Base-by-base conservation (phyloP, 2,888 invertebrate species). In the Venusia cambrica region DNA sequence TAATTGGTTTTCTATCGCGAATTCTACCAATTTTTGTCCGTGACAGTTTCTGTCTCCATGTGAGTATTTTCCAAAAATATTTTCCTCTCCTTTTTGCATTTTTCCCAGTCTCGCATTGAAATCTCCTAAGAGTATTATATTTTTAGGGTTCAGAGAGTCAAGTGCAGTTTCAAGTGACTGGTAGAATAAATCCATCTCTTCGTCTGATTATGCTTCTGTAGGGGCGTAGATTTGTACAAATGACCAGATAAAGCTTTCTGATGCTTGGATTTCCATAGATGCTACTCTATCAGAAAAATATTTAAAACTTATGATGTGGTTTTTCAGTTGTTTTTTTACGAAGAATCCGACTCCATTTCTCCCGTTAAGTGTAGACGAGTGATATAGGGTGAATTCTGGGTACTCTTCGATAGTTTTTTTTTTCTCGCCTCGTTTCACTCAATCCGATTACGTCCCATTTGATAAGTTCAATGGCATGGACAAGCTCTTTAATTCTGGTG, bases 391-490 rank as follows among this genome's bases (percentile, higher is more conserved):
- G 17, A 35, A 47, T 2, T 47, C 27, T 2, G 27, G 2, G 27
- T 41, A 11, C 19, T 38, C 41, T 28, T 41, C 41, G 14, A 48
- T 41, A 6, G n/a, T 21, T 19, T 45, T 33, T 2, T n/a, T 19
- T 25, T 22, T 4, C 3, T 27, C 45, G 30, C 21, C 45, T 39
- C 0, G 24, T 14, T 30, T 45, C 45, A 12, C 42, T 19, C 9
- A 45, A 17, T 1, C 48, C 48, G 5, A 42, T 32, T 4, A 45
- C 38, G 6, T 45, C 39, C 37, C 32, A 45, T 11, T 41, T 38
- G 5, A 41, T 13, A 9, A 10, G 6, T 20, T 10, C 5, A 4
- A 20, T 2, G 4, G 20, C 20, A 10, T 20, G 5, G n/a, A 1
- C 10, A 5, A 20, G 20, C 20, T 20, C 20, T 10, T 2, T 10